Conservation (phyloP, 2,888 invertebrate genomes). For the Acrobasis repandana region DNA sequence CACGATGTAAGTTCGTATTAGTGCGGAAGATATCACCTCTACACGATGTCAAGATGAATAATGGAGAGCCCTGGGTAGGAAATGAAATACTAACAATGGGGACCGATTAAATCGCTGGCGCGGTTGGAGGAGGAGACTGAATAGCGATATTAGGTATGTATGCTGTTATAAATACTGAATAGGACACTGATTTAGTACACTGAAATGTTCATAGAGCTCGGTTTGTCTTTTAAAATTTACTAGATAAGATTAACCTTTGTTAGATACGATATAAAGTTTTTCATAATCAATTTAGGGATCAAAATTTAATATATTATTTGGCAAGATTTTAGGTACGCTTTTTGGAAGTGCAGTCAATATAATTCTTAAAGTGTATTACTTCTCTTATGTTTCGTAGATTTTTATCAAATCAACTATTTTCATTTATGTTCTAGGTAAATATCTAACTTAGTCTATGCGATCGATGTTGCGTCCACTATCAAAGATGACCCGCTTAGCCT, state of each 20-base stretch:
- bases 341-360: no score
- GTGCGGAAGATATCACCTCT: slow-evolving; percentile 38
- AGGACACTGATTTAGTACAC: slow-evolving; percentile 1
- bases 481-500: slow-evolving; percentile 13
- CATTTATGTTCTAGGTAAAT: no score
- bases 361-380: no score
- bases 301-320: no score
- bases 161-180: slow-evolving; percentile 15
- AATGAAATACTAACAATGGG: slow-evolving; percentile 48
- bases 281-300: no score
- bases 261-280: no score
- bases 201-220: not conserved
- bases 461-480: slow-evolving; percentile 13
- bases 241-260: no score
- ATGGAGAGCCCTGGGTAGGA: slow-evolving; percentile 44
- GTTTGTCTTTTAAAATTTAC: no score
- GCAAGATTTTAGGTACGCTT: no score
- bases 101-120: slow-evolving; percentile 23
- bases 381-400: no score
- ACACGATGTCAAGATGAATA: slow-evolving; percentile 49
- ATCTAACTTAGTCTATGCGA: not conserved
- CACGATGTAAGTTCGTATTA: slow-evolving; percentile 24
- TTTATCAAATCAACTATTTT: no score
- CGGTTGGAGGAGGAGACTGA: slow-evolving; percentile 12
- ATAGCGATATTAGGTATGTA: slow-evolving; percentile 17